Percentiles rank a stretch among this genome's conserved stretches.
These are phyloP conservation scores for Chrysina gloriosa DNA, from an alignment of 2,888 invertebrate genomes.

Conservation along the genomic window DNA sequence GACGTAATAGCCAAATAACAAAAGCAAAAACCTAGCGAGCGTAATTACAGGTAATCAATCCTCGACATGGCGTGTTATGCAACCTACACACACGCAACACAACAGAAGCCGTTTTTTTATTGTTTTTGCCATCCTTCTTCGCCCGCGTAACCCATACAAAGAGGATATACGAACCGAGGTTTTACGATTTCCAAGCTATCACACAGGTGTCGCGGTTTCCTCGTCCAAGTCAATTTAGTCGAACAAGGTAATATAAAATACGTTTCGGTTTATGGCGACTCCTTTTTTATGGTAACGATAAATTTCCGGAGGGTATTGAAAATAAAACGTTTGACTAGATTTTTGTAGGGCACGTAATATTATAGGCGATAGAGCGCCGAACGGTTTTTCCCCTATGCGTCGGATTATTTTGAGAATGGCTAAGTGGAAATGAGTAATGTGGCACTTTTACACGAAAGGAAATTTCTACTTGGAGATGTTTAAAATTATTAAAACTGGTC, in stretches of 20 bases:
- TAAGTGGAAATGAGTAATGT: no score
- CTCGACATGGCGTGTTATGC: neutral
- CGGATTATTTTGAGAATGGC: neutral
- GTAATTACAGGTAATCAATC: neutral
- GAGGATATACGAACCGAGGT: neutral
- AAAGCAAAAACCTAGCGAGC: no score
- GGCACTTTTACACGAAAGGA: no score
- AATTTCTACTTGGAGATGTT: no score
- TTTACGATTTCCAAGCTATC: conserved; percentile 3
- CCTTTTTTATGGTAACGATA: conserved; percentile 22
- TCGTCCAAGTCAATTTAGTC: neutral
- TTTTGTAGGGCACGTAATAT: neutral
- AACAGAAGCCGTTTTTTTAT: neutral
- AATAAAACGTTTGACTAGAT: conserved; percentile 13
- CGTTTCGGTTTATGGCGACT: conserved; percentile 4
- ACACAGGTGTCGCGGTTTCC: conserved; percentile 14
- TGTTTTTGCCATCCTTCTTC: neutral
- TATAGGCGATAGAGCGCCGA: neutral
- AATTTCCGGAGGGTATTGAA: conserved; percentile 10
- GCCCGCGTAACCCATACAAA: neutral
- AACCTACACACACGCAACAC: neutral
- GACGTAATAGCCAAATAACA: no score
- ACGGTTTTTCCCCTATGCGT: neutral
- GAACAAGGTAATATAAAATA: conserved; percentile 11
- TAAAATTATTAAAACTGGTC: no score